Base-by-base conservation (phyloP, 64 coral and sea anemone genomes). In the Montipora foliosa region DNA sequence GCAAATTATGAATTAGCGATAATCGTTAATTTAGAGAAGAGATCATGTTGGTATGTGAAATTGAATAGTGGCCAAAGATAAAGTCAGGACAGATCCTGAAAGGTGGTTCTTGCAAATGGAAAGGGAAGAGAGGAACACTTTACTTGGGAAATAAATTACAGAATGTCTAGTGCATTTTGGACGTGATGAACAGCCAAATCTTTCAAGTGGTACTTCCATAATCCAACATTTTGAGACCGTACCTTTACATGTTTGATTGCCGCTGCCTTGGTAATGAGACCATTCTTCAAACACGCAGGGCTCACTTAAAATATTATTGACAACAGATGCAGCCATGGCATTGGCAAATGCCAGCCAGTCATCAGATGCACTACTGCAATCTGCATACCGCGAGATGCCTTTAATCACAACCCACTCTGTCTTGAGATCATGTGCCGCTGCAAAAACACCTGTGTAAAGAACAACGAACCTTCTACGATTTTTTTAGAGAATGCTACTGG, bases 311-410 rank as follows among this genome's bases (percentile, higher is more conserved):
- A 84, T 84, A 37, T 84, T 69, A 13, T 68, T 68, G 12, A 84
- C 57, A 19, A 89, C 87, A 89, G 87, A 89, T 52, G 87, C 87
- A 10, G 87, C 87, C 87, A 89, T 89, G 13, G n/a, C 68, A 44
- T 46, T 58, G 17, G 87, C 87, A 59, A 75, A 89, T 52, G 73
- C 49, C 16, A 75, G 16, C 87, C 87, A 89, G 25, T 75, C 8
- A 55, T 76, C 68, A 75, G 87, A 76, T 29, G 3, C 19, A 24
- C 9, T 51, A 21, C 13, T 89, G 24, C 49, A 49, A 58, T 89
- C 87, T 9, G 73, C 87, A 75, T 75, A 75, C 5, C 49, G 17
- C 25, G 87, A 89, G 5, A 89, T 58, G 49, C 87, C 87, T 77
- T 89, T 89, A 4, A 89, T 76, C 8, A 89, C 73, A 13, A 75